Evolutionary conservation across 2,888 invertebrate genomes (phyloP).

Genomic region (Drosophila antonietae): DNA sequence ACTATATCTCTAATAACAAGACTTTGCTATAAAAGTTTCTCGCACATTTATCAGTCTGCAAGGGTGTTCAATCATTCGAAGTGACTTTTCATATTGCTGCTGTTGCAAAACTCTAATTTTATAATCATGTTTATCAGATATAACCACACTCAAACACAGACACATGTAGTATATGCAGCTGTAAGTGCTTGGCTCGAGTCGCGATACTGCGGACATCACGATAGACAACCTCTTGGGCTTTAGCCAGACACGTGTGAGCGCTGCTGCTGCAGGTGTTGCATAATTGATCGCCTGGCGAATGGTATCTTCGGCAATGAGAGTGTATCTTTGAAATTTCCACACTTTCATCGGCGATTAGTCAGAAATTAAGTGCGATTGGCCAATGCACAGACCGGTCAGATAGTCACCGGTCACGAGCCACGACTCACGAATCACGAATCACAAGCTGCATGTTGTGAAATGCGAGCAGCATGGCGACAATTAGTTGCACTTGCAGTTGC

Average conservation of each 20-base stretch:
- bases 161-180: too few relatives aligned
- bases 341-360: conserved; percentile 42
- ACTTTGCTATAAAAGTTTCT: background rate
- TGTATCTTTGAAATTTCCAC: conserved; percentile 34
- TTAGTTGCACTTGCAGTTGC: conserved; percentile 39
- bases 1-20: background rate
- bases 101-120: conserved; percentile 8
- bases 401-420: conserved; percentile 30
- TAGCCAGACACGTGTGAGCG: conserved; percentile 6
- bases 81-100: background rate
- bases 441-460: conserved; percentile 11
- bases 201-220: conserved; percentile 8
- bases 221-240: conserved; percentile 4
- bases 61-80: background rate
- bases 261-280: background rate
- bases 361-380: conserved; percentile 43
- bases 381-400: conserved; percentile 33
- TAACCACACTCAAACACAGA: background rate
- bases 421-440: conserved; percentile 32
- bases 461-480: conserved; percentile 19
- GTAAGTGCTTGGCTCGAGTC: background rate
- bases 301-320: conserved; percentile 18
- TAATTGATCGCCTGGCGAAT: conserved; percentile 5
- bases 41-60: too few relatives aligned
- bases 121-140: conserved; percentile 9